phyloP scores from a whole-genome alignment of 2,797 vertebrate species.

The Poeciliopsis presidionis region DNA sequence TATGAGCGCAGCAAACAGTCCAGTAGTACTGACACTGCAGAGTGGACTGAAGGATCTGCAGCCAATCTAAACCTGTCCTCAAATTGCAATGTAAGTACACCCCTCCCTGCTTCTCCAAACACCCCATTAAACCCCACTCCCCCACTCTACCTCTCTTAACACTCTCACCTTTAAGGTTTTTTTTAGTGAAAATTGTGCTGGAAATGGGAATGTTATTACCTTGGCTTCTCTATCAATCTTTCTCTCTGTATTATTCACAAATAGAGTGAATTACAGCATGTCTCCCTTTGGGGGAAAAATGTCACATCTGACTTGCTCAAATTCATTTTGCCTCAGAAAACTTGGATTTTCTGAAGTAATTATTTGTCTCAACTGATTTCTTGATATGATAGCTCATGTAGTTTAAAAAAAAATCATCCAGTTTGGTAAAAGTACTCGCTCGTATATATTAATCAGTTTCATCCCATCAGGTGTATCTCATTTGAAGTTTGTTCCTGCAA shows the following conservation, averaged over 20 bases:
- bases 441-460: conserved; percentile 31
- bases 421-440: not conserved
- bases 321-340: conserved; percentile 6
- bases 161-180: conserved; percentile 48
- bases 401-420: not conserved
- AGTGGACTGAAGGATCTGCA: conserved; percentile 91
- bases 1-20: conserved; percentile 95
- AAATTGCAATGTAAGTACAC: conserved; percentile 93
- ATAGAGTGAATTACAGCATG: conserved; percentile 13
- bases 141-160: conserved; percentile 31
- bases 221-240: conserved; percentile 11
- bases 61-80: conserved; percentile 90
- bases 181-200: conserved; percentile 23
- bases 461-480: conserved; percentile 8
- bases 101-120: conserved; percentile 32
- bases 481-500: conserved; percentile 18
- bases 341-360: not conserved
- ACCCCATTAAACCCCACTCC: conserved; percentile 8
- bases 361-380: not conserved
- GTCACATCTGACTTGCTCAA: conserved; percentile 34
- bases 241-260: conserved; percentile 26
- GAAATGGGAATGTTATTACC: conserved; percentile 1
- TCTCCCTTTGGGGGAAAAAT: conserved; percentile 24
- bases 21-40: conserved; percentile 84
- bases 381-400: not conserved